Percentiles rank a stretch among this genome's conserved stretches.
phyloP scores from a whole-genome alignment of 2,113 vertebrate species.

The Vidua chalybeata region DNA sequence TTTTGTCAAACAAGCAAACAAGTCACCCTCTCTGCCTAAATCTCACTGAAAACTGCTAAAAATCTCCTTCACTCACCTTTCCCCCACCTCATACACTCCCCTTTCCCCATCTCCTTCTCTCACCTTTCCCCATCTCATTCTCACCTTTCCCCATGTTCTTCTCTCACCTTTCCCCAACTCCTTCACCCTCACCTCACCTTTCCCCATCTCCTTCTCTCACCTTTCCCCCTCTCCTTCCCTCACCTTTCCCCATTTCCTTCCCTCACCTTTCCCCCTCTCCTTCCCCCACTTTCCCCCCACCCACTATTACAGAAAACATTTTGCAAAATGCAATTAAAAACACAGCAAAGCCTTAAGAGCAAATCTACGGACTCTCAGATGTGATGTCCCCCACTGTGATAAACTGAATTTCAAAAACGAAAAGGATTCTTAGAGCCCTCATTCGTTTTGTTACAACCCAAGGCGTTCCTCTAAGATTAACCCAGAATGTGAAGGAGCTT shows the following conservation, averaged over 20 bases:
- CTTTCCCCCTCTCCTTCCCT: background rate
- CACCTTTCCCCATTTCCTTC: background rate
- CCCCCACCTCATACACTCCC: too few relatives aligned
- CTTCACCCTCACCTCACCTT: background rate
- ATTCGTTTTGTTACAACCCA: background rate
- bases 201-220: background rate
- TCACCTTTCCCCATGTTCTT: background rate
- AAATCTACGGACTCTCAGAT: background rate
- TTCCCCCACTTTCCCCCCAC: background rate
- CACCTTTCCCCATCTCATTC: background rate
- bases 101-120: background rate
- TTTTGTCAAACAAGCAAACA: background rate
- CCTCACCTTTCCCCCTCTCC: background rate
- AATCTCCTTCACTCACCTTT: background rate
- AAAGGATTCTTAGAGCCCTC: background rate
- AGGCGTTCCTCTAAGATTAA: background rate
- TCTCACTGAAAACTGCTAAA: background rate
- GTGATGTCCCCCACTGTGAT: background rate
- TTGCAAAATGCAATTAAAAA: background rate
- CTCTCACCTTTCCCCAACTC: too few relatives aligned
- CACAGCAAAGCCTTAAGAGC: background rate
- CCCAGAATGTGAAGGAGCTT: background rate
- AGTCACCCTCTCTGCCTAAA: background rate
- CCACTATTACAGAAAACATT: background rate
- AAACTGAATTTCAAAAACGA: background rate